These are phyloP conservation scores for Sebastes flavidus DNA, from an alignment of 2,797 vertebrate genomes.

Conservation along the genomic window DNA sequence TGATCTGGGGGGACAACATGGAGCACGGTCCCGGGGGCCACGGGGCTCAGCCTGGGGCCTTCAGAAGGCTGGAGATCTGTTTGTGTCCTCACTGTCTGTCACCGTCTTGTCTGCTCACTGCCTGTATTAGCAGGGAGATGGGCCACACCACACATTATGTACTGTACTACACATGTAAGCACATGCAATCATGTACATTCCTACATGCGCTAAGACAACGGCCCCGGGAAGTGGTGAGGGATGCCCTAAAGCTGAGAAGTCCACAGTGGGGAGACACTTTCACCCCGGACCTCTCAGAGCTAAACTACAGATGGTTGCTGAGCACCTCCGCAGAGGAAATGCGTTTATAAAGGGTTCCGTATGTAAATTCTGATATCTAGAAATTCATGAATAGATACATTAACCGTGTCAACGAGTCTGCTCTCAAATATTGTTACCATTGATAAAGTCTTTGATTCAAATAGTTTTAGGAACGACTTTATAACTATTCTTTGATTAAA, in stretches of 20 bases:
- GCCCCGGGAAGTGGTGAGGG: too few species aligned
- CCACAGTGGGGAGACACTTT: too few species aligned
- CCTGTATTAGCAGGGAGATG: background rate
- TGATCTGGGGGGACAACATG: slow-evolving; percentile 69
- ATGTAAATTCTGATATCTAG: background rate
- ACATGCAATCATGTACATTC: background rate
- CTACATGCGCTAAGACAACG: background rate
- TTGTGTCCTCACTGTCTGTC: slow-evolving; percentile 35
- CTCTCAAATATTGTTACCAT: background rate
- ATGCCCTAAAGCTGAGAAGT: too few species aligned
- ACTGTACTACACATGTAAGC: background rate
- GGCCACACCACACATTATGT: background rate
- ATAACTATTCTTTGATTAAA: background rate
- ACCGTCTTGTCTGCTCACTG: slow-evolving; percentile 24
- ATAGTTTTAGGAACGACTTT: background rate
- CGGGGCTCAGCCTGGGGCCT: slow-evolving; percentile 31
- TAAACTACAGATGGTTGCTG: too few species aligned
- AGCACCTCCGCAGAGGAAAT: too few species aligned
- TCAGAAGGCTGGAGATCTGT: slow-evolving; percentile 26
- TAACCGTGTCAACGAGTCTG: background rate
- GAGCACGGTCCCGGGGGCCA: slow-evolving; percentile 22
- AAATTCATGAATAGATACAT: background rate
- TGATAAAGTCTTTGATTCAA: background rate
- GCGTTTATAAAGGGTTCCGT: background rate
- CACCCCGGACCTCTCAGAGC: accelerated